Evolutionary conservation across 2,113 vertebrate species (phyloP).

Genomic region (Brevimyrus niger): DNA sequence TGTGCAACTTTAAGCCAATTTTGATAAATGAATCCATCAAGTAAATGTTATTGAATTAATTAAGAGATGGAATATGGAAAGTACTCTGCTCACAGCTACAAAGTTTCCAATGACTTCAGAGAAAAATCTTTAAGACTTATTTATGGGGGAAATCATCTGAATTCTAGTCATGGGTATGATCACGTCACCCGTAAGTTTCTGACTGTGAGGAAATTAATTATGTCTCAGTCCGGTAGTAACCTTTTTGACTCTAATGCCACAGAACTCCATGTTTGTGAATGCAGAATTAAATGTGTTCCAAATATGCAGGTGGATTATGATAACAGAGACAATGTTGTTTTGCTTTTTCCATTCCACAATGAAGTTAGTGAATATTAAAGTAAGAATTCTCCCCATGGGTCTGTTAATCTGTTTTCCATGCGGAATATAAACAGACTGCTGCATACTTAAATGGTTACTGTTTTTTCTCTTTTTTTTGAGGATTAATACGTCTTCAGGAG

Average conservation of each 20-base stretch:
- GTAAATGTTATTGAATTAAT: neutral
- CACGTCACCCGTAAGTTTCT: neutral
- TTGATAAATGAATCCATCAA: neutral
- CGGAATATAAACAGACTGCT: neutral
- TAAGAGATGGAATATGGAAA: neutral
- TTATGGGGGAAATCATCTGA: neutral
- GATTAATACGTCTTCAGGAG: constrained; percentile 94
- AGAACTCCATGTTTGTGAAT: neutral
- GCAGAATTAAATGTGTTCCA: neutral
- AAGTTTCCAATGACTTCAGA: neutral
- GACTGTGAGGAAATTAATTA: neutral
- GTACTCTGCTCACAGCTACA: neutral
- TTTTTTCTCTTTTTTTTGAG: constrained; percentile 54
- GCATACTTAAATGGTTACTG: neutral
- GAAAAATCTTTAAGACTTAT: neutral
- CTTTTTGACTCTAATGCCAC: neutral
- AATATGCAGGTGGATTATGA: neutral
- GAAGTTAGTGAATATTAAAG: neutral
- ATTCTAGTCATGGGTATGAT: neutral
- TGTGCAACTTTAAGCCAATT: neutral
- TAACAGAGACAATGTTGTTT: neutral
- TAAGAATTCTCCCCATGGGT: neutral
- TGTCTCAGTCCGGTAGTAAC: neutral
- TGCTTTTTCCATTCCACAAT: neutral
- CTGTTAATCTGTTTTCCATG: neutral